These are phyloP conservation scores for Agapetus fuscipes DNA, from an alignment of 2,888 invertebrate species.

Conservation along the genomic window DNA sequence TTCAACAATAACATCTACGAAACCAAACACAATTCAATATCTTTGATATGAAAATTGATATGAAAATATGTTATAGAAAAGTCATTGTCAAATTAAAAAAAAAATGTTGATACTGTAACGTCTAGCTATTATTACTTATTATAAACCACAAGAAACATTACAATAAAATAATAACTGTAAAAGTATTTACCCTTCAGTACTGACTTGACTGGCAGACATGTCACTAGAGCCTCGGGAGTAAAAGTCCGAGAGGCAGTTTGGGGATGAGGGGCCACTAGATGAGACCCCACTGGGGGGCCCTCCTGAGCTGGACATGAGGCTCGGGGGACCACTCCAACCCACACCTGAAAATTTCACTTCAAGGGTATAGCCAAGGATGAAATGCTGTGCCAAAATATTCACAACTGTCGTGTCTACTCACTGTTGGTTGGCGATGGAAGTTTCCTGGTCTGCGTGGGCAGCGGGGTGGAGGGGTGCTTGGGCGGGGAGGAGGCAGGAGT, in stretches of 20 bases:
- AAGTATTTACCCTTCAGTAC: slow-evolving; percentile 58
- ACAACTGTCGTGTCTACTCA: slow-evolving; percentile 32
- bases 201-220: slow-evolving; percentile 53
- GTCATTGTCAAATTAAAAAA: too few species aligned
- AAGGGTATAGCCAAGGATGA: too few species aligned
- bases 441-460: slow-evolving; percentile 31
- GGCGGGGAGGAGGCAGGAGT: slow-evolving; percentile 66
- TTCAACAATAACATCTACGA: too few species aligned
- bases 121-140: too few species aligned
- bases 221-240: slow-evolving; percentile 49
- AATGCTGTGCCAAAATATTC: too few species aligned
- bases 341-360: slow-evolving; percentile 21
- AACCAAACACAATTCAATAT: too few species aligned
- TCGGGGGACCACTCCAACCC: slow-evolving; percentile 83
- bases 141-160: too few species aligned
- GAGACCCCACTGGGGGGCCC: slow-evolving; percentile 53
- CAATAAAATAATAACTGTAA: too few species aligned
- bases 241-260: slow-evolving; percentile 52
- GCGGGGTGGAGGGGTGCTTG: slow-evolving; percentile 49
- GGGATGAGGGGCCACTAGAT: slow-evolving; percentile 72
- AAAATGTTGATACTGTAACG: too few species aligned
- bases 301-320: slow-evolving; percentile 53
- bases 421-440: slow-evolving; percentile 38
- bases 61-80: too few species aligned
- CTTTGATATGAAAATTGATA: too few species aligned